Conservation (phyloP, 2,888 invertebrate species). For the Drosophila phalerata region DNA sequence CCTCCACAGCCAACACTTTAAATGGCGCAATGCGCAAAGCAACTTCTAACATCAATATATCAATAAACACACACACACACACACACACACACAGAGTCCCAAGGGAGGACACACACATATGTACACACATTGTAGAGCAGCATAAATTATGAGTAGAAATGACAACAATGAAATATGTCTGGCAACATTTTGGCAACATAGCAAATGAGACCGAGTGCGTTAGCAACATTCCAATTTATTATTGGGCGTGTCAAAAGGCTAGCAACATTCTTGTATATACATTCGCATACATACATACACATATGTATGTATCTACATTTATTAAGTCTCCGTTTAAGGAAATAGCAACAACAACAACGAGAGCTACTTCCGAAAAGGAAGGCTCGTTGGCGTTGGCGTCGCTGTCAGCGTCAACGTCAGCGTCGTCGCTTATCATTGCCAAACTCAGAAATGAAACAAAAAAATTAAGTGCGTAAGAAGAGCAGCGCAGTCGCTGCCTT, state of each 20-base stretch:
- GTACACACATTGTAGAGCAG: background rate
- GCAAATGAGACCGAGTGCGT: background rate
- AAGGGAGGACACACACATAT: conserved; percentile 15
- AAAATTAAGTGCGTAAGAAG: conserved; percentile 32
- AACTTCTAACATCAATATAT: conserved; percentile 38
- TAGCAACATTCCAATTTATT: conserved; percentile 38
- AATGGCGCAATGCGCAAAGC: conserved; percentile 54
- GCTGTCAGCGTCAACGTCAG: conserved; percentile 1
- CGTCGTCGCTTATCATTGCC: background rate
- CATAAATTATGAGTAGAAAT: conserved; percentile 65
- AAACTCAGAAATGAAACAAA: conserved; percentile 22
- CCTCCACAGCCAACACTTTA: background rate
- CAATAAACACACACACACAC: conserved; percentile 23
- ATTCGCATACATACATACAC: conserved; percentile 14
- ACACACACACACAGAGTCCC: conserved; percentile 12
- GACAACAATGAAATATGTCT: conserved; percentile 61
- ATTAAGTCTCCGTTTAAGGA: conserved; percentile 16
- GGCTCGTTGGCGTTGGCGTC: conserved; percentile 64
- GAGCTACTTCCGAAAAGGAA: conserved; percentile 64
- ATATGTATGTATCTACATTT: background rate
- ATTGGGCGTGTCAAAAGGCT: conserved; percentile 23
- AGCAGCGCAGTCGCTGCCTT: conserved; percentile 13
- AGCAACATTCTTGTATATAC: conserved; percentile 58
- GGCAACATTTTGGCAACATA: conserved; percentile 65
- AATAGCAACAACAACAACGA: conserved; percentile 28